Evolutionary conservation across 2,888 invertebrate species (phyloP).

Genomic region (Drosophila anomelani): DNA sequence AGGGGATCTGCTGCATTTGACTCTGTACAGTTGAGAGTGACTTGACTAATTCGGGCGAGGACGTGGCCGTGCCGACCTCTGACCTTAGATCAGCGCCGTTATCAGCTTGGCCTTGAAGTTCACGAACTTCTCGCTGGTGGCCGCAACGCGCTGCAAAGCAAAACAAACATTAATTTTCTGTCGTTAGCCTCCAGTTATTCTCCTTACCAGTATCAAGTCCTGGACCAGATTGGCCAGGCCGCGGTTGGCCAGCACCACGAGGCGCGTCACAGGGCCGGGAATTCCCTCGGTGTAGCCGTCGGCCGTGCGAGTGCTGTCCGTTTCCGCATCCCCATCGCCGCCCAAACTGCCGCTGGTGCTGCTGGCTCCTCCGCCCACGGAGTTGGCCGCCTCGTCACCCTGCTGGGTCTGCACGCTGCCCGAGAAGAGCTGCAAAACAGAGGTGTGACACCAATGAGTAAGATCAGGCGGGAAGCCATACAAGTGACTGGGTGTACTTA

Average conservation of each 20-base stretch:
- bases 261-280: constrained; percentile 93
- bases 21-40: constrained; percentile 68
- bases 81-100: constrained; percentile 92
- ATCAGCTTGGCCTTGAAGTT: constrained; percentile 97
- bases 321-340: constrained; percentile 85
- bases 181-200: rapidly evolving
- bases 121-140: constrained; percentile 95
- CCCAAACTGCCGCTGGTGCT: constrained; percentile 65
- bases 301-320: constrained; percentile 85
- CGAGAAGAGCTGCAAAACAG: constrained; percentile 89
- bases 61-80: constrained; percentile 30
- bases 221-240: constrained; percentile 94
- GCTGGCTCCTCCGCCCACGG: constrained; percentile 78
- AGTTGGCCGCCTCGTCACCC: constrained; percentile 86
- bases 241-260: constrained; percentile 94
- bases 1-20: constrained; percentile 57
- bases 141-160: constrained; percentile 89
- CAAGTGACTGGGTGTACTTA: constrained; percentile 85
- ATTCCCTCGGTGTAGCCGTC: constrained; percentile 92
- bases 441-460: constrained; percentile 85
- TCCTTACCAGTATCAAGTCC: constrained; percentile 93
- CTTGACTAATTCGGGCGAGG: constrained; percentile 69
- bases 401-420: constrained; percentile 90
- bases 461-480: too few relatives aligned
- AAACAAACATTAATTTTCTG: background rate